Conservation (phyloP, 2,113 vertebrate species). For the Oncorhynchus nerka region DNA sequence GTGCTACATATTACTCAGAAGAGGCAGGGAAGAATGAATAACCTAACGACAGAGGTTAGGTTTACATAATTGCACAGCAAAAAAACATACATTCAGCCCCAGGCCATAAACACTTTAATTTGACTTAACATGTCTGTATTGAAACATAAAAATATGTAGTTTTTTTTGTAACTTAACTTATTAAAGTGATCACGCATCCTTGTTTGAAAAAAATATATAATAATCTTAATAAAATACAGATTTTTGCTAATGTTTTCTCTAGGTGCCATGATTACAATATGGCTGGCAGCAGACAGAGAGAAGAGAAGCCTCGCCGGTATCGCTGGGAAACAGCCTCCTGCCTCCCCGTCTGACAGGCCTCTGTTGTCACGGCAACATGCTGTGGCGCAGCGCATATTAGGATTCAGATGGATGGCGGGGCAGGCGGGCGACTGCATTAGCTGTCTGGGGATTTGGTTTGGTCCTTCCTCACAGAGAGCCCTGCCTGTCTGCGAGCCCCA, state of each 20-base stretch:
- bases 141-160: neutral
- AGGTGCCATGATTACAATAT: conserved; percentile 54
- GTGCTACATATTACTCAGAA: conserved; percentile 1
- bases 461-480: conserved; percentile 38
- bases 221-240: neutral
- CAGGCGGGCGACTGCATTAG: conserved; percentile 59
- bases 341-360: conserved; percentile 78
- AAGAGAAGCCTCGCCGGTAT: conserved; percentile 43
- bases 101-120: neutral
- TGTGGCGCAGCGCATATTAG: conserved; percentile 89
- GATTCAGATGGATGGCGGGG: conserved; percentile 61
- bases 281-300: conserved; percentile 36
- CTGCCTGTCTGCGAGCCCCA: conserved; percentile 18
- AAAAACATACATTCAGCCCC: conserved; percentile 14
- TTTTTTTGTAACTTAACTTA: neutral
- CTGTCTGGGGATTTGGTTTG: conserved; percentile 55
- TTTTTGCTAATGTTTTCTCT: conserved; percentile 8
- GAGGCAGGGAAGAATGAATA: neutral
- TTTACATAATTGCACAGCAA: conserved; percentile 11
- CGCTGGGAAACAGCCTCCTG: conserved; percentile 59
- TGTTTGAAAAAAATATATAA: neutral
- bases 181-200: neutral
- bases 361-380: conserved; percentile 92
- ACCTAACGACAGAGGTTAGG: conserved; percentile 3
- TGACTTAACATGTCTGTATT: neutral